Evolutionary conservation across 2,113 vertebrate species (phyloP), one percentile per base, ranked within the genome.

Genomic region (Sminthopsis crassicaudata): DNA sequence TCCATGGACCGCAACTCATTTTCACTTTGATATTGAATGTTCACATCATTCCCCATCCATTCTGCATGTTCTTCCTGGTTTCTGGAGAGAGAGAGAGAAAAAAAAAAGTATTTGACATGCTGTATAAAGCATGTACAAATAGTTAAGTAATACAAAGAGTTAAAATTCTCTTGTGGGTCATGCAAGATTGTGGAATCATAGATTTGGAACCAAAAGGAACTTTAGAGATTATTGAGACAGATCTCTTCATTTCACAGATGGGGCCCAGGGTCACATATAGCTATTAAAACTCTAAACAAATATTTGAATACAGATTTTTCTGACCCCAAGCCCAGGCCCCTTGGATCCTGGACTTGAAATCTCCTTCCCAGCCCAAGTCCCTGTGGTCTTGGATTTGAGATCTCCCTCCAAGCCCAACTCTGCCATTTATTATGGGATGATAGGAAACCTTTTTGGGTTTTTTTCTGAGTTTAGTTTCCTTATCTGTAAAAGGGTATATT

Each of bases 41-140:
- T 42, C 36, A 84, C 6, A 42, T 42, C 2, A 42, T 84, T 84
- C 19, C 19, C 19, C 19, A 19, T 42, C 96, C 94, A 90, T 53
- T 42, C 67, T 42, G 19, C 67, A 42, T 42, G 67, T 16, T 97
- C 97, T 89, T 98, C 97, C 46, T 97, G 98, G 95, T 95, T 97
- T 93, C 98, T 98, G 96, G 8, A 94, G 89, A 92, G 46, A 91
- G 2, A 93, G 92, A 96, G 46, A 91, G 2, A 93, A 92, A 96
- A 36, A 25, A 91, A 53, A 91, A 92, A 90, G 53, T 46, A 42
- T 84, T 22, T 42, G 36, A 5, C n/a, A 42, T 84, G n/a, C 14
- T 42, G 19, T 8, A 5, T 84, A 2, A 76, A 76, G 30, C n/a
- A 0, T n/a, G 30, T 27, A 60, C 27, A 60, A 60, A 60, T 19